Base-by-base conservation (phyloP, 2,797 vertebrate genomes). In the Gymnoscopelus microlampas region DNA sequence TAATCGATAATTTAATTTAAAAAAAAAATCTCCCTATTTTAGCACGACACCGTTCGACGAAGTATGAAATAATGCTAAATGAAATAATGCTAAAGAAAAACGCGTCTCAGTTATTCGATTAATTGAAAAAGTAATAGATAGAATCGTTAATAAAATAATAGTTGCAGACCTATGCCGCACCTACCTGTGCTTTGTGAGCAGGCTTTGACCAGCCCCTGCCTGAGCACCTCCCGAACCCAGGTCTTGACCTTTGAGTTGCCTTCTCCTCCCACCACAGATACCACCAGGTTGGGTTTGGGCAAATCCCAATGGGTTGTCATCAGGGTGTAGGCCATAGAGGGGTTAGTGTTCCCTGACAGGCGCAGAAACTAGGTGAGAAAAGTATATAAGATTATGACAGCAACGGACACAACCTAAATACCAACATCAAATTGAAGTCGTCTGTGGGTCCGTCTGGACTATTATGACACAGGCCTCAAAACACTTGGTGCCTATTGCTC, bases 171-270 rank as follows among this genome's bases (percentile, higher is more conserved):
- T 6, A 39, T 39, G 7, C 7, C 35, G 7, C 35, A 14, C 50
- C 15, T 53, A 98, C 96, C 96, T 93, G 96, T 97, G 88, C 95
- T 96, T 75, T 97, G 96, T 14, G 96, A 95, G n/a, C n/a, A n/a
- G 0, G 96, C 96, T 85, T 94, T 95, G 71, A 97, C 95, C 74
- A 98, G 90, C 3, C 95, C 96, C 26, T 95, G 94, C 9, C 95
- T 90, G 63, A 97, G 86, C 72, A 98, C 91, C 66, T 98, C 96
- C 66, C 95, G 93, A 2, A 97, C 93, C 96, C 95, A 97, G 15
- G 91, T 90, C 89, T 94, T 95, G 71, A 96, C 89, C 58, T 93
- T 89, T 4, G 63, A 85, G 77, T 74, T 88, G 63, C 78, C 88
- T 68, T 95, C 79, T 63, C 95, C 94, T 0, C 96, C 96, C 66